phyloP scores from a whole-genome alignment of 1,140 invertebrate species.

The Mesaphorura yosii region DNA sequence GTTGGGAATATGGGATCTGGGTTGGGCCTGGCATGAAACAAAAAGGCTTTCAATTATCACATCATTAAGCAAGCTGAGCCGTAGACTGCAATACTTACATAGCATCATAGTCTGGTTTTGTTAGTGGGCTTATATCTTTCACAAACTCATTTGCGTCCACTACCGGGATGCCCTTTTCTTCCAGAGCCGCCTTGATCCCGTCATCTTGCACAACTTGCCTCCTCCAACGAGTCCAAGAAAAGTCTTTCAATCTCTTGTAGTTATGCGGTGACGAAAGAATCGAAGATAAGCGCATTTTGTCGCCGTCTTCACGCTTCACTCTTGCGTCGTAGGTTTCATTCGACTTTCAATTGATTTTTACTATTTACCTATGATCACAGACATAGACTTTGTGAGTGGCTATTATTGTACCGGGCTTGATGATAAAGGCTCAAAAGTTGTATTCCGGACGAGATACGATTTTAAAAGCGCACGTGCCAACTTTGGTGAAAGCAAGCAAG shows the following conservation, averaged over 20 bases:
- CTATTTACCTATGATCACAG: no score
- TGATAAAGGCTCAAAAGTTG: no score
- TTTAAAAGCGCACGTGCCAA: no score
- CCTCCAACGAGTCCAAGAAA: slow-evolving; percentile 20
- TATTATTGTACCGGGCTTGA: no score
- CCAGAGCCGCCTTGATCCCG: background rate
- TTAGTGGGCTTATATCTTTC: slow-evolving; percentile 13
- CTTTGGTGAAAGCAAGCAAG: no score
- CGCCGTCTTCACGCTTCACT: slow-evolving; percentile 1
- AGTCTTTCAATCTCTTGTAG: slow-evolving; percentile 7
- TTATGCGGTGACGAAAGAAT: slow-evolving; percentile 9
- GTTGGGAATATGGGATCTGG: slow-evolving; percentile 16
- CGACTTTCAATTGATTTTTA: no score
- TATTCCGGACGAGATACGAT: no score
- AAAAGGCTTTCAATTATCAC: slow-evolving; percentile 5
- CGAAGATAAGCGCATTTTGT: slow-evolving; percentile 21
- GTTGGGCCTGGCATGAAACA: slow-evolving; percentile 16
- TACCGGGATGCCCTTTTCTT: slow-evolving; percentile 11
- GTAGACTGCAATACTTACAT: slow-evolving; percentile 15
- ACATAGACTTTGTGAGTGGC: no score
- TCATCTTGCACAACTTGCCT: background rate
- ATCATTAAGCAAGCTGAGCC: background rate
- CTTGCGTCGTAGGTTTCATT: background rate
- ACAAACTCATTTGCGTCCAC: slow-evolving; percentile 28
- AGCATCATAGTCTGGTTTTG: slow-evolving; percentile 15